Evolutionary conservation across 2,113 vertebrate genomes (phyloP), one percentile per base, ranked within the genome.

Genomic region (Coturnix japonica): DNA sequence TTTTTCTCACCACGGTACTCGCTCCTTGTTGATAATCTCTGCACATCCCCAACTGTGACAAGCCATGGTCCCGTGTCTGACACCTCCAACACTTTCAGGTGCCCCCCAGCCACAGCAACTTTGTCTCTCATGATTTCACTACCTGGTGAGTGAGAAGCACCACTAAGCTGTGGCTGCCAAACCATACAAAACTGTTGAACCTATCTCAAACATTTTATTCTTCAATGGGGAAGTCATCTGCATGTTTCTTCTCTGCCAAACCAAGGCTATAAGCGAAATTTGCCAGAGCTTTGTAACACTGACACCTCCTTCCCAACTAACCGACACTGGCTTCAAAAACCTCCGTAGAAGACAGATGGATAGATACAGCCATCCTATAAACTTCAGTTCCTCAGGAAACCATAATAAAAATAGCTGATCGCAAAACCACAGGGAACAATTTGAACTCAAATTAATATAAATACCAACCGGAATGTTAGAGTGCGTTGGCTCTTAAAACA

Each of bases 381-480:
- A 76, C 91, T 87, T 81, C 87, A 90, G 94, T 90, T 96, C 95
- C 93, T 95, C 75, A 11, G 91, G 91, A 96, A 96, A 95, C 91
- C 72, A 90, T 60, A 75, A 85, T 94, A 92, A 91, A 94, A 87
- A 95, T 92, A 95, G 43, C 85, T 89, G 33, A 84, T 87, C 57
- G 80, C 81, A 85, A 85, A 91, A 80, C 37, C 71, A 76, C 67
- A 78, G 53, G 11, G 91, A 96, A 95, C 14, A 10, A 89, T 82
- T 7, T 80, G 60, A 96, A 87, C 75, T 78, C 75, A 89, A 94
- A 94, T 92, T 94, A 96, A 96, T 85, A 93, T 87, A 94, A 94
- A 89, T 53, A 85, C 81, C 92, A 95, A 94, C 64, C 92, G 89
- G 71, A 95, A 93, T 66, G 72, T 77, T 89, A 92, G 87, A 87